phyloP scores from a whole-genome alignment of 1,140 invertebrate genomes.

The Leptopilina clavipes region DNA sequence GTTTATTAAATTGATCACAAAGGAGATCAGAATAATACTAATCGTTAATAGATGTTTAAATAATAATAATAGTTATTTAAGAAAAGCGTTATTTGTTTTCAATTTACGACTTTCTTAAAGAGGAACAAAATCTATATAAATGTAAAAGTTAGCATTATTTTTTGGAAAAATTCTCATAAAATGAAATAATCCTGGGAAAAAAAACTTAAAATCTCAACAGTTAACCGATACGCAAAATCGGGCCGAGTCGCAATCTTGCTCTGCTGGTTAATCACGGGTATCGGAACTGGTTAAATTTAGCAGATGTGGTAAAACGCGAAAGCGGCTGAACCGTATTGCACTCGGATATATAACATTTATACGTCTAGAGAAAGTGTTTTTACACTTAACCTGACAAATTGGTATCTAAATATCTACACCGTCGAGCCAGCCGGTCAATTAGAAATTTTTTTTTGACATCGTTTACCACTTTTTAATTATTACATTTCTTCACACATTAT shows the following conservation, averaged over 20 bases:
- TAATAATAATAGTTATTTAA: no score
- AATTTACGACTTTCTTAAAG: no score
- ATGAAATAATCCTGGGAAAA: no score
- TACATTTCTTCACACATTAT: background rate
- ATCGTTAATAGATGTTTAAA: no score
- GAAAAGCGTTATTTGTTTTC: no score
- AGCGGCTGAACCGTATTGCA: conserved; percentile 59
- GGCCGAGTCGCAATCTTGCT: background rate
- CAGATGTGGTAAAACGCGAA: conserved; percentile 34
- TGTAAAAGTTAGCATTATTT: no score
- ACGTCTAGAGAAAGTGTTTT: conserved; percentile 43
- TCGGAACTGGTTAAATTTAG: conserved; percentile 18
- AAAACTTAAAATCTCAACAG: conserved; percentile 30
- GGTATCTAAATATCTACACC: conserved; percentile 38
- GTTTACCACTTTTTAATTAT: conserved; percentile 13
- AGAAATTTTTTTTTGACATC: conserved; percentile 8
- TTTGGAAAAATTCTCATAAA: conserved; percentile 15
- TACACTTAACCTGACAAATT: conserved; percentile 42
- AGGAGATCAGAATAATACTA: no score
- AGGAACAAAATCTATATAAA: no score
- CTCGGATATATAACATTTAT: conserved; percentile 50
- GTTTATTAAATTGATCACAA: no score
- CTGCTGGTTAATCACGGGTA: conserved; percentile 11
- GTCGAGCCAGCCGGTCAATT: background rate
- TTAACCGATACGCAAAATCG: conserved; percentile 2